Conservation (phyloP, 2,888 invertebrate genomes). For the Eristalis intricaria region DNA sequence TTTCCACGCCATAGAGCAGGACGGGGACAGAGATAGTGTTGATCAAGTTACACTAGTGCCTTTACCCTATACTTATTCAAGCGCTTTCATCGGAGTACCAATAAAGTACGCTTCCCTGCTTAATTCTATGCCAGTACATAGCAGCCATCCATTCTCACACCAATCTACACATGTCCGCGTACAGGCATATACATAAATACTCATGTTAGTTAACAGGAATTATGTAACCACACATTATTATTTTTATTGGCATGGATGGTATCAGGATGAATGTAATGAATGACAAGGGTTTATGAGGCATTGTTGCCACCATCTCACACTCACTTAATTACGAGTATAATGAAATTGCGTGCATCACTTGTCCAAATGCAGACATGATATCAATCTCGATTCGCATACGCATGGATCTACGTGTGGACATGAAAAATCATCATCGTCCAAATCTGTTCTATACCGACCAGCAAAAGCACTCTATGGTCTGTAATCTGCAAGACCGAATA, state of each 20-base stretch:
- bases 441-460: not conserved
- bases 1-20: too few species aligned
- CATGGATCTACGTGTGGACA: conserved; percentile 56
- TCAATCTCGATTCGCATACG: conserved; percentile 59
- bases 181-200: not conserved
- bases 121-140: too few species aligned
- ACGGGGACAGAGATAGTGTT: too few species aligned
- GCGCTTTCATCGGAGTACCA: not conserved
- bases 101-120: not conserved
- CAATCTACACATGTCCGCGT: not conserved
- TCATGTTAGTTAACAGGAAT: not conserved
- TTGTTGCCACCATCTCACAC: not conserved
- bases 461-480: not conserved
- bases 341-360: conserved; percentile 55
- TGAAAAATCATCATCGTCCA: conserved; percentile 60
- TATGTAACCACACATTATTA: not conserved
- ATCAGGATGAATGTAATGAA: conserved; percentile 5
- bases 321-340: conserved; percentile 39
- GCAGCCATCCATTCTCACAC: too few species aligned
- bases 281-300: conserved; percentile 17
- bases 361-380: conserved; percentile 48
- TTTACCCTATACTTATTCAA: not conserved
- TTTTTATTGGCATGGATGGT: not conserved
- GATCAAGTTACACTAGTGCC: too few species aligned
- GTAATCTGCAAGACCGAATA: not conserved